Conservation (phyloP, 2,888 invertebrate species). For the Cybosia mesomella region DNA sequence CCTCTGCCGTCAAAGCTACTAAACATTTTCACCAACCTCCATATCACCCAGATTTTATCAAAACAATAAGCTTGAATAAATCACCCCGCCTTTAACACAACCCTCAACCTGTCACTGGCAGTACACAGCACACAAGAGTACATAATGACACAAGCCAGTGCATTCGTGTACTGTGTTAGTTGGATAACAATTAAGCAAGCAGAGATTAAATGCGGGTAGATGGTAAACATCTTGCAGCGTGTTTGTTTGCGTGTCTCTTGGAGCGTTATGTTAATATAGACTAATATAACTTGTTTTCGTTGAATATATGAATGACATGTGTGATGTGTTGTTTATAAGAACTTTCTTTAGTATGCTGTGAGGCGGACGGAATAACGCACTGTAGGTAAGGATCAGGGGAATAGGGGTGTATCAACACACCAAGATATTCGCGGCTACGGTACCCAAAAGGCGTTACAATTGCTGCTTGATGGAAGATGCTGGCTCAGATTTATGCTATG, state of each 20-base stretch:
- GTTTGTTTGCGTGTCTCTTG: constrained; percentile 48
- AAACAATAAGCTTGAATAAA: constrained; percentile 19
- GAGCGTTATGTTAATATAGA: constrained; percentile 22
- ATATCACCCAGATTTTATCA: not conserved
- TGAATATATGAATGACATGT: not conserved
- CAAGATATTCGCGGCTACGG: too few relatives aligned
- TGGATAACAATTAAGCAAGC: constrained; percentile 39
- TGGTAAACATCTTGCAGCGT: constrained; percentile 59
- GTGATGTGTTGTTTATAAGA: constrained; percentile 3
- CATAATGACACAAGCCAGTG: constrained; percentile 32
- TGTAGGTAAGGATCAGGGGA: not conserved
- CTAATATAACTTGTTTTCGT: not conserved
- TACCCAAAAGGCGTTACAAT: too few relatives aligned
- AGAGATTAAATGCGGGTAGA: constrained; percentile 64
- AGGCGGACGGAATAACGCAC: not conserved
- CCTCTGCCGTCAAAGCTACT: not conserved
- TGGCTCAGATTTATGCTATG: too few relatives aligned
- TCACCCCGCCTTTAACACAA: constrained; percentile 16
- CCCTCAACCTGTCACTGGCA: constrained; percentile 21
- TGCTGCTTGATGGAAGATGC: too few relatives aligned
- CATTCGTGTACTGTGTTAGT: constrained; percentile 23
- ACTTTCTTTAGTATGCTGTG: not conserved
- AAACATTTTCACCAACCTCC: not conserved
- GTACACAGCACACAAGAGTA: constrained; percentile 36
- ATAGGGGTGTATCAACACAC: not conserved